Evolutionary conservation across 2,113 vertebrate species (phyloP).

Genomic region (Protomyctophum bolini): DNA sequence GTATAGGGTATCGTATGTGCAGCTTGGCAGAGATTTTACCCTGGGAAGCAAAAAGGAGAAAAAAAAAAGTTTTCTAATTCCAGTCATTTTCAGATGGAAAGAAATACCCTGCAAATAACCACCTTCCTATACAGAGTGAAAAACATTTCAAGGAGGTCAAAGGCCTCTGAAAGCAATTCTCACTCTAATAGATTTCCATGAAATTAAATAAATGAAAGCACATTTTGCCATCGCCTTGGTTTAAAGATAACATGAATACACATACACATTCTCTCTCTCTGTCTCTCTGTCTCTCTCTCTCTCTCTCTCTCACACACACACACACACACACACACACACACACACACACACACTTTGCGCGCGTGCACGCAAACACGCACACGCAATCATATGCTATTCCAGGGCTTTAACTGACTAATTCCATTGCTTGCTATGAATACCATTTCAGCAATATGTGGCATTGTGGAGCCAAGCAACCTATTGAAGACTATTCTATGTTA

Average conservation of each 20-base stretch:
- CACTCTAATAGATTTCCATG: conserved; percentile 74
- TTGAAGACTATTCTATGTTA: conserved; percentile 63
- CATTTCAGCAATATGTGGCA: conserved; percentile 62
- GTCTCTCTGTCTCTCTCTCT: not conserved
- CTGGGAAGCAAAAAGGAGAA: conserved; percentile 18
- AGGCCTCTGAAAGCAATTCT: conserved; percentile 75
- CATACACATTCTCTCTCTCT: conserved; percentile 2
- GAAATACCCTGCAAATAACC: conserved; percentile 67
- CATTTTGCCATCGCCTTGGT: conserved; percentile 48
- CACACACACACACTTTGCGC: conserved; percentile 11
- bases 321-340: conserved; percentile 3
- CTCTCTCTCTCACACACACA: not conserved
- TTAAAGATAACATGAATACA: conserved; percentile 42
- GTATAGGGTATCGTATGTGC: not conserved
- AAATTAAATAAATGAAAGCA: conserved; percentile 71
- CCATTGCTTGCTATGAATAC: conserved; percentile 68
- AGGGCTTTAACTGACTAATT: conserved; percentile 61
- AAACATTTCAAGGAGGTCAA: conserved; percentile 72
- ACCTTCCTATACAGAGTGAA: conserved; percentile 58
- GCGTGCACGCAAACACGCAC: not conserved
- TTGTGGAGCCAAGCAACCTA: conserved; percentile 55
- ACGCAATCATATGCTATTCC: conserved; percentile 29
- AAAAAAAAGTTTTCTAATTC: conserved; percentile 61
- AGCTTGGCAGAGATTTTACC: conserved; percentile 50
- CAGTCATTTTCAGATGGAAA: conserved; percentile 57